phyloP scores from a whole-genome alignment of 2,113 vertebrate genomes.

The Serinus canaria region DNA sequence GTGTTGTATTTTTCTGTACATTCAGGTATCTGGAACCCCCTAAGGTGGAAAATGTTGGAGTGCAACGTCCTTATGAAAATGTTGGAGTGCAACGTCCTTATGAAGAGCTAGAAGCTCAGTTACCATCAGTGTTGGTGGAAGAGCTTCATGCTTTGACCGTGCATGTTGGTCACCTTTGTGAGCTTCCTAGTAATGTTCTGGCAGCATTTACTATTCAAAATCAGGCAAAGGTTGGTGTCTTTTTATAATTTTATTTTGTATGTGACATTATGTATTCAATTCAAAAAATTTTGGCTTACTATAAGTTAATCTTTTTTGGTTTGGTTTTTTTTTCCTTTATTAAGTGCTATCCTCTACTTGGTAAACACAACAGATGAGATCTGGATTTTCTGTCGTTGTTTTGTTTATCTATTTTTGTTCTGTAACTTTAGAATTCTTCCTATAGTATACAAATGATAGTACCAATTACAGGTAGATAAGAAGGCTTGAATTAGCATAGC shows the following conservation, averaged over 20 bases:
- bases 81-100: conserved; percentile 74
- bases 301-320: neutral
- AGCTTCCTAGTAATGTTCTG: conserved; percentile 79
- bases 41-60: conserved; percentile 40
- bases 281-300: neutral
- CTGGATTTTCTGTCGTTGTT: neutral
- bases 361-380: neutral
- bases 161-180: conserved; percentile 82
- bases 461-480: neutral
- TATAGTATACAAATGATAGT: neutral
- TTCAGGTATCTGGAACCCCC: conserved; percentile 81
- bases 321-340: neutral
- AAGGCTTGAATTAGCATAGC: neutral
- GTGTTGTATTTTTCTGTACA: neutral
- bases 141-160: conserved; percentile 85
- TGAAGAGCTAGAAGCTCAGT: conserved; percentile 79
- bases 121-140: conserved; percentile 87
- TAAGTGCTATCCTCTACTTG: neutral
- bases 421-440: neutral
- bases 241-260: neutral
- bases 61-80: conserved; percentile 78
- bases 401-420: neutral
- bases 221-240: conserved; percentile 83
- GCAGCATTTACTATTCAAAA: conserved; percentile 85
- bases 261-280: neutral